Evolutionary conservation across 2,888 invertebrate genomes (phyloP).

Genomic region (Sarcophaga carnaria): DNA sequence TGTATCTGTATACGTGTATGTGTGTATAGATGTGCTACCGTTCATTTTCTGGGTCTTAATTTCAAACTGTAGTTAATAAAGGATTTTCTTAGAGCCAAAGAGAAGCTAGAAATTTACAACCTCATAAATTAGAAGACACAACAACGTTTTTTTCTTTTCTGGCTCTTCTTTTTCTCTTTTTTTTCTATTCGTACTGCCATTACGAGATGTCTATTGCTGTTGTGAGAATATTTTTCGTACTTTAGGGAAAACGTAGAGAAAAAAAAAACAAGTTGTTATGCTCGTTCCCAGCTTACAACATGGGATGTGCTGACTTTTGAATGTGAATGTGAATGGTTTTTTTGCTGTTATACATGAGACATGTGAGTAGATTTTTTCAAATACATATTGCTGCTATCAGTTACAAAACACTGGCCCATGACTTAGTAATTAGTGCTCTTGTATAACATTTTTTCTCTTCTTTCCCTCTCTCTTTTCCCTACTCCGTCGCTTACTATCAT

Average conservation of each 20-base stretch:
- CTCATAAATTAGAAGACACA: constrained; percentile 60
- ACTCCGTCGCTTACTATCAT: no score
- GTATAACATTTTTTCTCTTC: background rate
- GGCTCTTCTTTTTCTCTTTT: constrained; percentile 6
- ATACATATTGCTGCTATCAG: constrained; percentile 46
- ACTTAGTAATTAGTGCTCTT: constrained; percentile 52
- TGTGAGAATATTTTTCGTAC: background rate
- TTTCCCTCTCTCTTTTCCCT: background rate
- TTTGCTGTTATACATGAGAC: background rate
- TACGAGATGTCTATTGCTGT: no score
- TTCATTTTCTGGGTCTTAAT: constrained; percentile 5
- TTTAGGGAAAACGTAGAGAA: background rate
- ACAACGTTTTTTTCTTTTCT: no score
- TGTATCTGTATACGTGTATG: background rate
- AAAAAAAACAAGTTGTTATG: background rate
- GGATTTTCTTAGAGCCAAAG: constrained; percentile 37
- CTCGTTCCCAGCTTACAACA: background rate
- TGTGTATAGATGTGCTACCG: background rate
- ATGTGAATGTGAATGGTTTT: constrained; percentile 29
- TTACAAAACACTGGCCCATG: constrained; percentile 53
- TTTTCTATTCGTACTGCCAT: background rate
- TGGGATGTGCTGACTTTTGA: constrained; percentile 50
- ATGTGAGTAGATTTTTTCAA: constrained; percentile 40
- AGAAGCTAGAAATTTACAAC: constrained; percentile 45
- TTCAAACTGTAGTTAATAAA: constrained; percentile 43